Percentiles rank a stretch among this genome's conserved stretches.
phyloP scores from a whole-genome alignment of 2,113 vertebrate genomes.

The Corapipo altera region DNA sequence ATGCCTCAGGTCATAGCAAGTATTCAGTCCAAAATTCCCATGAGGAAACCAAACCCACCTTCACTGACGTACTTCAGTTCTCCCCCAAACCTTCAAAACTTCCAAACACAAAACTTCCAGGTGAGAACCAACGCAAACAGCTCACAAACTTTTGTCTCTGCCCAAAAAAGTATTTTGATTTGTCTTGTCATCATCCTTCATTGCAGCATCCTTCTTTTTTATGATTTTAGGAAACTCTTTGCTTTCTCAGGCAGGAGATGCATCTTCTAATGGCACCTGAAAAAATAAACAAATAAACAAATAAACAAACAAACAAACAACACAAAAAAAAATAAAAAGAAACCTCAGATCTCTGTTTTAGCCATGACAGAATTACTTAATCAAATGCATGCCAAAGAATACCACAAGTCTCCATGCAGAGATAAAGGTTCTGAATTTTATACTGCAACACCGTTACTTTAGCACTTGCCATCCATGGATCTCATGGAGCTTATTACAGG shows the following conservation, averaged over 20 bases:
- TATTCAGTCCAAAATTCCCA: background rate
- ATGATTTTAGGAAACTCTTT: background rate
- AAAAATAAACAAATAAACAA: background rate
- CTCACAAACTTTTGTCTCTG: background rate
- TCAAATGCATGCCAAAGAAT: background rate
- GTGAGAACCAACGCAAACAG: accelerated
- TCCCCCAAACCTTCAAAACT: background rate
- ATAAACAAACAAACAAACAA: too few species aligned
- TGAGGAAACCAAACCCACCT: background rate
- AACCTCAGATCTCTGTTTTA: background rate
- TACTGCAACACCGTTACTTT: background rate
- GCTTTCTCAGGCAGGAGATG: background rate
- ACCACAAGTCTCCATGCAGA: background rate
- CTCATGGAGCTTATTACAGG: background rate
- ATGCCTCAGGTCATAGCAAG: background rate
- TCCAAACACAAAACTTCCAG: background rate
- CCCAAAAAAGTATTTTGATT: background rate
- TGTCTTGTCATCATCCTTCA: background rate
- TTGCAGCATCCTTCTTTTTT: background rate
- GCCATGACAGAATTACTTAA: background rate
- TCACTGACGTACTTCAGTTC: background rate
- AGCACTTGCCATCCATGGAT: background rate
- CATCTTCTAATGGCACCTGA: background rate
- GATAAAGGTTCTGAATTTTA: background rate
- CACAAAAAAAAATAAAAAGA: background rate